Conservation (phyloP, 92 coral and sea anemone genomes). For the Zoanthus gigantus region DNA sequence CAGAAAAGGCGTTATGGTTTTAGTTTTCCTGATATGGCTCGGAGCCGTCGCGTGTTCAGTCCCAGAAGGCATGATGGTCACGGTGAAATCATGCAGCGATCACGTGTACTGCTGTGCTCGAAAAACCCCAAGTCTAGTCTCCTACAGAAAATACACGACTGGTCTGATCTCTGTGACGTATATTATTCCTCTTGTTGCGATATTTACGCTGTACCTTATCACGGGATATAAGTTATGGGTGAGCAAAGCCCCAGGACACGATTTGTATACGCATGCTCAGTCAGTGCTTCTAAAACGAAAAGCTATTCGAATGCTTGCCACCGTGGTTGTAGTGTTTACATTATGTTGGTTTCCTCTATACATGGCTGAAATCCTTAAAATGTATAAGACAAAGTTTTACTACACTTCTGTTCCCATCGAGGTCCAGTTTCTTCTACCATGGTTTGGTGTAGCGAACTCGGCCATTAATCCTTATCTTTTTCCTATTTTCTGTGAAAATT, state of each 20-base stretch:
- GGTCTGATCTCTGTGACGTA: conserved; percentile 60
- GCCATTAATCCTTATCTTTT: conserved; percentile 83
- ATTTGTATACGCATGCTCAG: conserved; percentile 42
- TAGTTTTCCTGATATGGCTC: conserved; percentile 62
- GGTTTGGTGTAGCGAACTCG: conserved; percentile 85
- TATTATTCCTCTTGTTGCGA: conserved; percentile 64
- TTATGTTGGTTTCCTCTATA: conserved; percentile 89
- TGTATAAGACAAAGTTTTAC: conserved; percentile 51
- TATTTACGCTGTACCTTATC: conserved; percentile 60
- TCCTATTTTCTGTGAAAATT: conserved; percentile 70
- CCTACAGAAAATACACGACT: conserved; percentile 56
- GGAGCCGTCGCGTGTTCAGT: conserved; percentile 61
- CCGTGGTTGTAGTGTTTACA: conserved; percentile 75
- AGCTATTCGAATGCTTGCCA: conserved; percentile 81
- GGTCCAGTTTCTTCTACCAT: conserved; percentile 62
- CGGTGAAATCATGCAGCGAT: conserved; percentile 37
- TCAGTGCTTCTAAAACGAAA: conserved; percentile 60
- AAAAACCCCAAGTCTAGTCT: conserved; percentile 48
- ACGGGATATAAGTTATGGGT: conserved; percentile 76
- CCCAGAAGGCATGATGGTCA: conserved; percentile 66
- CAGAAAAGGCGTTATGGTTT: conserved; percentile 36
- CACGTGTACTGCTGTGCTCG: conserved; percentile 54
- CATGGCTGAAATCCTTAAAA: conserved; percentile 65
- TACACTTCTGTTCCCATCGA: conserved; percentile 58
- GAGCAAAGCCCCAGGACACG: conserved; percentile 71